Conservation (phyloP, 1,140 invertebrate species). For the Varroa destructor region DNA sequence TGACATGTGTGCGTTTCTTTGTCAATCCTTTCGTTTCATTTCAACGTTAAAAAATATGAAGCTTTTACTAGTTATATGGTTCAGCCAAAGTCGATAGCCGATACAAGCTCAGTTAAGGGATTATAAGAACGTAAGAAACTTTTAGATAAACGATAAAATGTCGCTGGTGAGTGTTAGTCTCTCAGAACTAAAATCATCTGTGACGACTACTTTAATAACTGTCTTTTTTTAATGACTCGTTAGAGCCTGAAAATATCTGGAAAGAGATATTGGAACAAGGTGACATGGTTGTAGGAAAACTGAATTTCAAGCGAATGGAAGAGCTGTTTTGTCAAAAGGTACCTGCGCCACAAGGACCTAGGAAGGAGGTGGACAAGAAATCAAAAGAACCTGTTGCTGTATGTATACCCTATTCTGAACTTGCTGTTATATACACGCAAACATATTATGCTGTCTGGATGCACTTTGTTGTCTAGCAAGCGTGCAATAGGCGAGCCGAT, state of each 20-base stretch:
- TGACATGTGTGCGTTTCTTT: too few species aligned
- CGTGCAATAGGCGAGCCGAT: neutral
- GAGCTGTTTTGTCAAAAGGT: constrained; percentile 71
- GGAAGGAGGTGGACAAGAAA: neutral
- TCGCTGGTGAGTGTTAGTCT: too few species aligned
- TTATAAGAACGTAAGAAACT: too few species aligned
- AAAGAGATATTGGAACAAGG: constrained; percentile 1
- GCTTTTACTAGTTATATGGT: too few species aligned
- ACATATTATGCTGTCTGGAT: neutral
- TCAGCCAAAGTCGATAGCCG: too few species aligned
- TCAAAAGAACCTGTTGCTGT: neutral
- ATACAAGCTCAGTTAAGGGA: too few species aligned
- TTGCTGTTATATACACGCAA: constrained; percentile 1
- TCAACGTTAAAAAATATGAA: too few species aligned
- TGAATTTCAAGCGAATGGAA: constrained; percentile 81
- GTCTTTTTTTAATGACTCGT: too few species aligned
- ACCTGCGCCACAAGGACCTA: constrained; percentile 25
- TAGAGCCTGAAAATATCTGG: neutral
- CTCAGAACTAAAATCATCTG: too few species aligned
- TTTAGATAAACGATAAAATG: too few species aligned
- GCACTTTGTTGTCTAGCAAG: constrained; percentile 14
- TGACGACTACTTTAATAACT: too few species aligned
- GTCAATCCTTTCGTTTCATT: too few species aligned
- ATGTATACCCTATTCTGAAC: neutral
- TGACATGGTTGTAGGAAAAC: constrained; percentile 39